A percentile compares a stretch with the other conserved stretches of the same genome.
These are phyloP conservation scores for Tinamus major DNA, from an alignment of 2,797 vertebrate species.

Conservation along the genomic window DNA sequence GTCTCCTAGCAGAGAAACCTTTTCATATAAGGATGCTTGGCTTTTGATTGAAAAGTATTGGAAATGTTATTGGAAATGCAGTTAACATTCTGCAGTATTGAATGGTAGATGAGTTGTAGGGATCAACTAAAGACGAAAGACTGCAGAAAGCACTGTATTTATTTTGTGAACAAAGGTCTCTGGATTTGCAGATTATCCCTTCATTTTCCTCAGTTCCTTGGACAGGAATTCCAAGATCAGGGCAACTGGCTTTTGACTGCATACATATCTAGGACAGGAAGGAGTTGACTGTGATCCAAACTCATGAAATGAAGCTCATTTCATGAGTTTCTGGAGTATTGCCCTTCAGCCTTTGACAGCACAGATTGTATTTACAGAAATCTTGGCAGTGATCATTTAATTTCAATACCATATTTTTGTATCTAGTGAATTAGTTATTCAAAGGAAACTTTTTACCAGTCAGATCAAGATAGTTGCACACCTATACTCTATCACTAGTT, in stretches of 20 bases:
- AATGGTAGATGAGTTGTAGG: not conserved
- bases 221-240: not conserved
- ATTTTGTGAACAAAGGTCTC: not conserved
- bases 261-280: not conserved
- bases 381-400: not conserved
- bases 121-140: not conserved
- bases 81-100: not conserved
- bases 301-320: not conserved
- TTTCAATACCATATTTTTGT: not conserved
- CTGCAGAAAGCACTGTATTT: not conserved
- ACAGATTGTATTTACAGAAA: not conserved
- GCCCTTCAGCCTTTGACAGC: constrained; percentile 18
- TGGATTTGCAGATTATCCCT: not conserved
- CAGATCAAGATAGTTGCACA: not conserved
- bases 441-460: not conserved
- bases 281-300: not conserved
- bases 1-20: not conserved
- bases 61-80: not conserved
- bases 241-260: not conserved
- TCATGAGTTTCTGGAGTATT: not conserved
- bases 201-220: not conserved
- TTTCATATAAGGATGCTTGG: not conserved
- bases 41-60: not conserved
- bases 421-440: not conserved
- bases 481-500: not conserved